These are phyloP conservation scores for Goniozus legneri DNA, from an alignment of 1,140 invertebrate genomes.

Conservation along the genomic window DNA sequence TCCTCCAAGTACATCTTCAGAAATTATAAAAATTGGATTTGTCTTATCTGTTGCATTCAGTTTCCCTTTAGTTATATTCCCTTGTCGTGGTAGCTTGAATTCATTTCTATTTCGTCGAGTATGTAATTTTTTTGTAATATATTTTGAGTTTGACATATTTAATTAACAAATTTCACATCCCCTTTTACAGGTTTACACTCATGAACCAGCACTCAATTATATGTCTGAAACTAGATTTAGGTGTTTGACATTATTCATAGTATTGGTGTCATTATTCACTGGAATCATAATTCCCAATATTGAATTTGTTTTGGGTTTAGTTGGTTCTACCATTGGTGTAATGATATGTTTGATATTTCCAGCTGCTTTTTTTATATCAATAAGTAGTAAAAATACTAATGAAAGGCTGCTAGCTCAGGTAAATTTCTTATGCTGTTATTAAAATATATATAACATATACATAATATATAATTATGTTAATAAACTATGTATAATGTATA, in stretches of 20 bases:
- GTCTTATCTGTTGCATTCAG: constrained; percentile 91
- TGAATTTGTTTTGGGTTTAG: constrained; percentile 86
- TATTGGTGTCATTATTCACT: constrained; percentile 69
- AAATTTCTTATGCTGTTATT: constrained; percentile 15
- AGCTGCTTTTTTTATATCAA: constrained; percentile 69
- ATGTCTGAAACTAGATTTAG: constrained; percentile 81
- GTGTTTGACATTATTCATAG: constrained; percentile 73
- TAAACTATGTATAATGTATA: background rate
- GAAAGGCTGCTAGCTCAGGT: constrained; percentile 71
- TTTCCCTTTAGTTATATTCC: constrained; percentile 95
- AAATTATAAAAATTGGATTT: constrained; percentile 91
- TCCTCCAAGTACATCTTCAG: constrained; percentile 72
- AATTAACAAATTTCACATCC: constrained; percentile 3
- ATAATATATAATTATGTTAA: background rate
- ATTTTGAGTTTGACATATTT: constrained; percentile 4
- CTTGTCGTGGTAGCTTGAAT: constrained; percentile 89
- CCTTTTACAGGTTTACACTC: constrained; percentile 53
- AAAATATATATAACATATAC: background rate
- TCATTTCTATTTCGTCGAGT: constrained; percentile 87
- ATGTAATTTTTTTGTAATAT: too few species aligned
- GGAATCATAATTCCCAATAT: constrained; percentile 83
- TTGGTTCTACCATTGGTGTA: constrained; percentile 93
- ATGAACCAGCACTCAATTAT: constrained; percentile 58
- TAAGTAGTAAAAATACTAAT: constrained; percentile 71
- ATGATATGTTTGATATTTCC: constrained; percentile 91